phyloP scores from a whole-genome alignment of 2,797 vertebrate species.

The Phyllotis vaccarum region DNA sequence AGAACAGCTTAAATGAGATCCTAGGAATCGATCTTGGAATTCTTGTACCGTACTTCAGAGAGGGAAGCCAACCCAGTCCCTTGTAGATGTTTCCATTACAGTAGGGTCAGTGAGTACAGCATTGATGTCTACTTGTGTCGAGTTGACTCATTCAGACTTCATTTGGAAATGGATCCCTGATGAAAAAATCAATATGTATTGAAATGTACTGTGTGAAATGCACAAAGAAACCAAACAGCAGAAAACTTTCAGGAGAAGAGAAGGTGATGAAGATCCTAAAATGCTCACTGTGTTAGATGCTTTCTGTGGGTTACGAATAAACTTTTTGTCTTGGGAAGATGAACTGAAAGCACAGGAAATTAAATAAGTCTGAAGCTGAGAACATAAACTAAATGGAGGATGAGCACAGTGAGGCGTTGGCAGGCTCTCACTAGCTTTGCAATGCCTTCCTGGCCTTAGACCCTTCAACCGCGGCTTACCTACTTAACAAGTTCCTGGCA shows the following conservation, averaged over 20 bases:
- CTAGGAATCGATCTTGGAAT: neutral
- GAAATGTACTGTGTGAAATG: neutral
- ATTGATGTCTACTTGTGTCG: neutral
- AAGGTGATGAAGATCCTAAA: neutral
- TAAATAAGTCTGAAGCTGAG: neutral
- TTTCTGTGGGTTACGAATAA: neutral
- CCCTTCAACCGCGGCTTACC: neutral
- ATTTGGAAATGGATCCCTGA: conserved; percentile 49
- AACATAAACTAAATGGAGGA: neutral
- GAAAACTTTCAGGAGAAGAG: neutral
- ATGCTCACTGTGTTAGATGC: neutral
- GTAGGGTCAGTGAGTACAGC: neutral
- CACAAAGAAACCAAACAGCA: neutral
- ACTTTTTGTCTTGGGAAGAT: neutral
- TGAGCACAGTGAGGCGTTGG: neutral
- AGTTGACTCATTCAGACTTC: conserved; percentile 36
- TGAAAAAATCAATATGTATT: conserved; percentile 59
- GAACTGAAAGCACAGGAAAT: neutral
- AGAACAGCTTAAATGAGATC: neutral
- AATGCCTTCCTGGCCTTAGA: neutral
- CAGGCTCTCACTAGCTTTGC: neutral
- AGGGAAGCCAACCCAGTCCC: neutral
- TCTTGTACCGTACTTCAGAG: neutral
- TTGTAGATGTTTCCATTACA: neutral
- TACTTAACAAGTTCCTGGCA: neutral